Conservation (phyloP, 2,888 invertebrate genomes). For the Apamea sordens region DNA sequence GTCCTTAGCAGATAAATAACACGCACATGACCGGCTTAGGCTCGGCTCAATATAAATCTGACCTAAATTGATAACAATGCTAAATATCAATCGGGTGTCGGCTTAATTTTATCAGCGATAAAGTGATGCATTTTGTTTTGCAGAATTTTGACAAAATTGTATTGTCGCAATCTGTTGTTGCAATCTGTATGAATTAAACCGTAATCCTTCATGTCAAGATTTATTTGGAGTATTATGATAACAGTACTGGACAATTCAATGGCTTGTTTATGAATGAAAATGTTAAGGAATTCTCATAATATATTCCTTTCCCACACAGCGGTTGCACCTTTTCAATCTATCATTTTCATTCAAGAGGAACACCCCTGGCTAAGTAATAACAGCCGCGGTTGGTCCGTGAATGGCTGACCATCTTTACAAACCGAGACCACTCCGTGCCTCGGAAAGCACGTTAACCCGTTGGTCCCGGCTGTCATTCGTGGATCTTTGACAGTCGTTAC, state of each 20-base stretch:
- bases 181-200: slow-evolving; percentile 18
- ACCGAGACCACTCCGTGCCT: too few species aligned
- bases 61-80: slow-evolving; percentile 42
- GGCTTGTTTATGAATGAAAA: background rate
- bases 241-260: slow-evolving; percentile 5
- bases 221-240: background rate
- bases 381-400: too few species aligned
- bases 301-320: background rate
- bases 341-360: background rate
- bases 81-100: slow-evolving; percentile 26
- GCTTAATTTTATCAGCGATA: slow-evolving; percentile 38
- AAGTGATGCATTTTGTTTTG: slow-evolving; percentile 20
- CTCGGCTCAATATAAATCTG: background rate
- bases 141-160: background rate
- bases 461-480: too few species aligned
- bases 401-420: too few species aligned
- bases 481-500: too few species aligned
- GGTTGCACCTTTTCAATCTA: too few species aligned
- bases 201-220: slow-evolving; percentile 1
- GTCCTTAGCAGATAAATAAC: too few species aligned
- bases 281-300: background rate
- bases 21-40: too few species aligned
- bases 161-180: background rate
- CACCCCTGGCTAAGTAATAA: too few species aligned
- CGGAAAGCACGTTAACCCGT: too few species aligned